Evolutionary conservation across 2,888 invertebrate genomes (phyloP).

Genomic region (Sphaerophoria rueppellii): DNA sequence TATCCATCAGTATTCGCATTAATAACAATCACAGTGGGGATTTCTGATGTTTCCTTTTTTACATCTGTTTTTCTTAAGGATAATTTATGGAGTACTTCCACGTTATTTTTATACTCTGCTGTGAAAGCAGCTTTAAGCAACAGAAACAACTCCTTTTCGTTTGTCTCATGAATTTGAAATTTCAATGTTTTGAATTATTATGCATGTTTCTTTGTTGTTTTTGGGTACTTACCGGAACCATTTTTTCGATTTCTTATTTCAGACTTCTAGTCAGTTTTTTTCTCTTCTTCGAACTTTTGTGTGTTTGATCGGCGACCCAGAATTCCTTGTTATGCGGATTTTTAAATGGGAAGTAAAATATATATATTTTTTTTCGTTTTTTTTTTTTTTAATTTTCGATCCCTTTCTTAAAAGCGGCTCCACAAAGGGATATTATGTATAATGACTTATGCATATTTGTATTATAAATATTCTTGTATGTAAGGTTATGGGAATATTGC

Average conservation of each 20-base stretch:
- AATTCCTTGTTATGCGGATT: slow-evolving; percentile 3
- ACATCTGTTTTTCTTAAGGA: slow-evolving; percentile 15
- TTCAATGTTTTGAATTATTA: slow-evolving; percentile 59
- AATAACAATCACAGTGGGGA: slow-evolving; percentile 48
- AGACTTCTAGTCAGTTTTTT: too few species aligned
- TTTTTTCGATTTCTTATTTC: slow-evolving; percentile 2
- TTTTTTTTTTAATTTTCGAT: too few species aligned
- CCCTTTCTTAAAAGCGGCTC: too few species aligned
- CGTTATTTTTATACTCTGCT: slow-evolving; percentile 11
- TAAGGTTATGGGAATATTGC: slow-evolving; percentile 6
- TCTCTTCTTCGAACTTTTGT: slow-evolving; percentile 2
- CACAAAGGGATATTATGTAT: too few species aligned
- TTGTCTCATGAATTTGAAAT: slow-evolving; percentile 54
- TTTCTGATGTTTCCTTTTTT: slow-evolving; percentile 25
- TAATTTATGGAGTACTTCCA: slow-evolving; percentile 11
- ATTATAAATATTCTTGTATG: slow-evolving; percentile 9
- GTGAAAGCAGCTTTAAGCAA: slow-evolving; percentile 6
- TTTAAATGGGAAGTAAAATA: slow-evolving; percentile 12
- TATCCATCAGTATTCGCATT: slow-evolving; percentile 30
- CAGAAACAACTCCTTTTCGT: neutral
- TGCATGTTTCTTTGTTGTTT: slow-evolving; percentile 28
- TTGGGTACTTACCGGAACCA: neutral
- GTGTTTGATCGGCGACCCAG: slow-evolving; percentile 3
- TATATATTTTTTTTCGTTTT: too few species aligned
- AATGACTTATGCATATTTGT: too few species aligned